Evolutionary conservation across 2,888 invertebrate genomes (phyloP), one percentile per base, ranked within the genome.

Genomic region (Synanthedon myopaeformis): DNA sequence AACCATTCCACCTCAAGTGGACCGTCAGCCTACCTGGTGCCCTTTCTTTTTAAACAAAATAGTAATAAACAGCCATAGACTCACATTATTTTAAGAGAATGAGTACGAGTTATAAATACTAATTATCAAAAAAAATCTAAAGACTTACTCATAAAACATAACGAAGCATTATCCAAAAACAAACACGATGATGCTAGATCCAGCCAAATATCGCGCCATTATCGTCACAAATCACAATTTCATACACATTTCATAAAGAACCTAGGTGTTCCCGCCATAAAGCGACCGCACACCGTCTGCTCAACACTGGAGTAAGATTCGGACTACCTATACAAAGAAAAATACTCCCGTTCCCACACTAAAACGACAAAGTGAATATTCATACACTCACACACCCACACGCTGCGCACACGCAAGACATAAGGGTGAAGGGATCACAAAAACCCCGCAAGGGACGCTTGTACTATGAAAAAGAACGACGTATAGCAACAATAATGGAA

Each of bases 141-240:
- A 42, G 57, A 78, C 82, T 82, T 65, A 85, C 85, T 74, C 74
- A 75, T 79, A 71, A 70, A 77, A 77, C 86, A 86, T 84, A 70
- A 78, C 86, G 80, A 62, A 65, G 64, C 69, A 61, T 72, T 80
- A 78, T 67, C 69, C 67, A 67, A 71, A 70, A 66, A 59, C 62
- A 60, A 66, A 60, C 58, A 59, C 59, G 55, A 59, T 35, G 35
- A 35, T 65, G 58, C 63, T 62, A 60, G 60, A 62, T 55, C 53
- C 56, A 35, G 54, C 54, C 42, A 54, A 59, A 56, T 51, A 56
- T 53, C 66, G 64, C 77, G 71, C 78, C 82, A 84, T 83, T 61
- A 71, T 35, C 3, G 79, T 69, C 58, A 63, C 58, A 61, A 56
- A 55, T 54, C 61, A 62, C 59, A 58, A 57, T 59, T 23, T n/a